Evolutionary conservation across 2,113 vertebrate species (phyloP), one percentile per base, ranked within the genome.

Genomic region (Eleginops maclovinus): DNA sequence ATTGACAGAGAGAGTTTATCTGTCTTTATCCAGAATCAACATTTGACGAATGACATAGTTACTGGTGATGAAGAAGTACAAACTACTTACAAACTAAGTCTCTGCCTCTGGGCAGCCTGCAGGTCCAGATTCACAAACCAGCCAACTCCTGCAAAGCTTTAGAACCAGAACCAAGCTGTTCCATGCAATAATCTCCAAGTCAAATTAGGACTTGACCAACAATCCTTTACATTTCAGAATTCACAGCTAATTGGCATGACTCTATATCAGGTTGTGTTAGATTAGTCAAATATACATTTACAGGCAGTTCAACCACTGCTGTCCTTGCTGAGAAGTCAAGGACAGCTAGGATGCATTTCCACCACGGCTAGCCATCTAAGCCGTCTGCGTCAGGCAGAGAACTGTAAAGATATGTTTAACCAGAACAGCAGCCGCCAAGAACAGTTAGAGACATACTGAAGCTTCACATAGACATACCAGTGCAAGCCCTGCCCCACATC

Each of bases 341-440:
- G 90, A 78, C 90, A 14, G 58, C 68, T 22, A 53, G 73, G 81
- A 71, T 26, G n/a, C 61, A 62, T 79, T 87, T 88, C 87, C 86
- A 89, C 40, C 62, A 16, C 13, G 14, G 72, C 73, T 54, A 49
- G 54, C 49, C 66, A 68, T 47, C 59, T 83, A 82, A 88, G 77
- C 81, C 59, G 9, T 51, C 87, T 75, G 75, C 41, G 78, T 85
- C 75, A 75, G 76, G 28, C 76, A 82, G 82, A 83, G 86, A 78
- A 88, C 87, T 90, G 90, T 91, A 91, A 84, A 83, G 88, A 90
- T 89, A 91, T 73, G 91, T 91, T 91, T 90, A 89, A 87, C 88
- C 75, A 62, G 24, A 79, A 82, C 54, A 50, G 65, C 28, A 21
- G 67, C 44, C 19, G 59, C 74, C 83, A 87, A 80, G 75, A 75